Evolutionary conservation across 2,888 invertebrate genomes (phyloP).

Genomic region (Exocentrus adspersus): DNA sequence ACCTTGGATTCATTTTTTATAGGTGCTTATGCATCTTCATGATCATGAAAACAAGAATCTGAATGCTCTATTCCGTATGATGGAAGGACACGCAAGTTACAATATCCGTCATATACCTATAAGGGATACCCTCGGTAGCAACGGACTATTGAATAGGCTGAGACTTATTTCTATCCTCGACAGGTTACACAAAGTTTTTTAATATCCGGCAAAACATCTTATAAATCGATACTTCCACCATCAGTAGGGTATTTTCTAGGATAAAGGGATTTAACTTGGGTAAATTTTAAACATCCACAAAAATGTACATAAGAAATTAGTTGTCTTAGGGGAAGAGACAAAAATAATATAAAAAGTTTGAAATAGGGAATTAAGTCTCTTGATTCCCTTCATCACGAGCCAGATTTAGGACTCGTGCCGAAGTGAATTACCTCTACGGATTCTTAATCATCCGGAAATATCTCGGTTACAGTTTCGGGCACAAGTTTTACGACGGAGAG

Average conservation of each 20-base stretch:
- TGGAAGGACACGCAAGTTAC: too few species aligned
- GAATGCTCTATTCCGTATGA: too few species aligned
- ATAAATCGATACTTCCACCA: slow-evolving; percentile 17
- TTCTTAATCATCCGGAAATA: background rate
- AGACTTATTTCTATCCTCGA: slow-evolving; percentile 9
- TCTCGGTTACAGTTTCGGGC: background rate
- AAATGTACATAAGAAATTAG: slow-evolving; percentile 1
- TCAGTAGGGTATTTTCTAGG: background rate
- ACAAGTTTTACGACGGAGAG: background rate
- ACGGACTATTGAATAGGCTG: background rate
- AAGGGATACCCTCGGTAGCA: too few species aligned
- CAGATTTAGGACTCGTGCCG: background rate
- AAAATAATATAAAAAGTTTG: slow-evolving; percentile 9
- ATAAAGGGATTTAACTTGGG: slow-evolving; percentile 4
- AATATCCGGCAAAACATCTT: slow-evolving; percentile 23
- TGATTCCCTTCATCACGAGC: background rate
- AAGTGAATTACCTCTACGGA: slow-evolving; percentile 1
- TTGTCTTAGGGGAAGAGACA: background rate
- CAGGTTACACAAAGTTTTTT: slow-evolving; percentile 22
- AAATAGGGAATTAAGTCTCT: slow-evolving; percentile 1
- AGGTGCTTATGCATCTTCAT: background rate
- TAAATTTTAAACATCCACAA: background rate
- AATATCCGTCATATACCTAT: background rate
- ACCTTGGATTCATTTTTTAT: background rate
- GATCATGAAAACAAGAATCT: background rate